A percentile compares a stretch with the other conserved stretches of the same genome.
These are phyloP conservation scores for Taeniopygia guttata DNA, from an alignment of 2,797 vertebrate genomes.

Conservation along the genomic window DNA sequence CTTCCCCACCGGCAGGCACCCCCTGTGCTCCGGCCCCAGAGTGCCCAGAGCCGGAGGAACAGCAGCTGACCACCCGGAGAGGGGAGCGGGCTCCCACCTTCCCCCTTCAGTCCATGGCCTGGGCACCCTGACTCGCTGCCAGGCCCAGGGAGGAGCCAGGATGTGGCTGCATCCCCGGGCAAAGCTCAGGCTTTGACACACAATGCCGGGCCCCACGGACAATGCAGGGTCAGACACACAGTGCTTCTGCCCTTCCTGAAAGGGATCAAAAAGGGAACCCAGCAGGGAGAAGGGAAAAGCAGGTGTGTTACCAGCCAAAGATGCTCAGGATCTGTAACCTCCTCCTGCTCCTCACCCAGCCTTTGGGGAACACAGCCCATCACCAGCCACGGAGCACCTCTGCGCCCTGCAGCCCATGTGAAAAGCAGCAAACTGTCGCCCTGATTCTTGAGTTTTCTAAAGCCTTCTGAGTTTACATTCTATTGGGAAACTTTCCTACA, in stretches of 20 bases:
- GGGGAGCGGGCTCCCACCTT: rapidly evolving
- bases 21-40: not conserved
- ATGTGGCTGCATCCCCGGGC: not conserved
- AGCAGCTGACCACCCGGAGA: too few species aligned
- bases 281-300: not conserved
- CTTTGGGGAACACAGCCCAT: not conserved
- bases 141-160: rapidly evolving
- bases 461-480: too few species aligned
- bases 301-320: not conserved
- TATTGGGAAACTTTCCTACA: too few species aligned
- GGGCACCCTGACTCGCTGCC: rapidly evolving
- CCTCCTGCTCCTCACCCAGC: not conserved
- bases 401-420: not conserved
- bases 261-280: not conserved
- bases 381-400: rapidly evolving
- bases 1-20: too few species aligned
- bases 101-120: not conserved
- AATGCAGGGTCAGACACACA: not conserved
- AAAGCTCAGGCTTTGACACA: not conserved
- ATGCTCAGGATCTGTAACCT: not conserved
- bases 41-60: not conserved
- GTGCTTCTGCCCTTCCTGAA: not conserved
- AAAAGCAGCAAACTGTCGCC: not conserved
- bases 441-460: too few species aligned
- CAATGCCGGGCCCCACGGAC: rapidly evolving